Evolutionary conservation across 2,888 invertebrate genomes (phyloP).

Genomic region (Hydroisotoma schaefferi): DNA sequence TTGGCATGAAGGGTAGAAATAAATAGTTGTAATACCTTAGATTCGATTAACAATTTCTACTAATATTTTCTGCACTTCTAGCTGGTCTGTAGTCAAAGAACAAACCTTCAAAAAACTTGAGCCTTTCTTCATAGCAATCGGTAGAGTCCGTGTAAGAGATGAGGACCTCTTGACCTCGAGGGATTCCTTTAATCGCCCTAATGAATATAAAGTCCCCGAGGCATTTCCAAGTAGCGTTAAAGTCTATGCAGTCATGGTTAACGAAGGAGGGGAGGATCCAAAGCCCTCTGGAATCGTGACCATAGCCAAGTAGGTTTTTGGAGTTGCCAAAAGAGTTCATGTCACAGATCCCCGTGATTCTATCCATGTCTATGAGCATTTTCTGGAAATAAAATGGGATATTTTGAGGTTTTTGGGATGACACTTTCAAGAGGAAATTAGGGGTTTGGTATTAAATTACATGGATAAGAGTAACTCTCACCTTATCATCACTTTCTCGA

Average conservation of each 20-base stretch:
- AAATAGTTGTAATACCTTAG: too few species aligned
- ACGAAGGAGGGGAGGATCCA: conserved; percentile 33
- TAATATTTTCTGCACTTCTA: too few species aligned
- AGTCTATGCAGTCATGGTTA: conserved; percentile 31
- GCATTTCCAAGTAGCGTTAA: conserved; percentile 35
- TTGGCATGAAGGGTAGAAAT: too few species aligned
- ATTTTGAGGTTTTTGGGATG: too few species aligned
- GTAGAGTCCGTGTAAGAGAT: conserved; percentile 24
- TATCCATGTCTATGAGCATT: conserved; percentile 24
- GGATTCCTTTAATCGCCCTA: conserved; percentile 17
- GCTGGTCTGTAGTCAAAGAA: too few species aligned
- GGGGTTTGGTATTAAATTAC: not conserved
- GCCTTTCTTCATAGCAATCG: conserved; percentile 6
- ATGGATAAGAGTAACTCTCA: too few species aligned
- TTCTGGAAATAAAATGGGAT: conserved; percentile 9
- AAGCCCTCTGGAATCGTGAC: conserved; percentile 31
- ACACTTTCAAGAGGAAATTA: not conserved
- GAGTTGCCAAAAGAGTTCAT: conserved; percentile 33
- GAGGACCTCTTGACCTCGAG: conserved; percentile 24
- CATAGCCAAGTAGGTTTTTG: conserved; percentile 23
- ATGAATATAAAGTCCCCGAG: conserved; percentile 34
- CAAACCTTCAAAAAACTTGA: conserved; percentile 8
- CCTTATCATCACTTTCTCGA: not conserved
- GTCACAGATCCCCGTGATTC: conserved; percentile 27
- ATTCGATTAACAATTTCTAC: too few species aligned